These are phyloP conservation scores for Heliconius hortense DNA, from an alignment of 2,888 invertebrate genomes.

Conservation along the genomic window DNA sequence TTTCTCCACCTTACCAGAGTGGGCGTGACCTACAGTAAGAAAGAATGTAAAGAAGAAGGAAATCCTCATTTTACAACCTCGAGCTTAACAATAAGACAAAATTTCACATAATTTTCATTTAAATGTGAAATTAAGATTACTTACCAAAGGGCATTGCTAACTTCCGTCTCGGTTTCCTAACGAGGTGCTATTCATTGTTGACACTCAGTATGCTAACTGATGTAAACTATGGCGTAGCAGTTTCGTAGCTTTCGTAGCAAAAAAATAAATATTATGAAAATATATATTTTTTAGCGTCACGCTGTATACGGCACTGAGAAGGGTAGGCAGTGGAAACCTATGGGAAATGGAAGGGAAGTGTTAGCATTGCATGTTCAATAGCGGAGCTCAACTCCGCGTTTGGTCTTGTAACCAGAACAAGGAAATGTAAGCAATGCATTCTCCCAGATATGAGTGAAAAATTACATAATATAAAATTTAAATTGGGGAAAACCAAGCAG, in stretches of 20 bases:
- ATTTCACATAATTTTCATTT: slow-evolving; percentile 38
- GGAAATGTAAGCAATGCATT: background rate
- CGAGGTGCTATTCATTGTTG: slow-evolving; percentile 44
- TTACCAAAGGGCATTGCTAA: slow-evolving; percentile 40
- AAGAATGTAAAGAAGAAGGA: background rate
- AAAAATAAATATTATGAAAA: background rate
- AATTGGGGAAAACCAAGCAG: too few relatives aligned
- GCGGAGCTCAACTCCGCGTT: too few relatives aligned
- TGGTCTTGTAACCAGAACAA: too few relatives aligned
- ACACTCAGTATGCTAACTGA: slow-evolving; percentile 32
- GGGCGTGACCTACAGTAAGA: too few relatives aligned
- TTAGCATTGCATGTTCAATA: too few relatives aligned
- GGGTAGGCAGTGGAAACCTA: too few relatives aligned
- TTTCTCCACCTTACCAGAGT: too few relatives aligned
- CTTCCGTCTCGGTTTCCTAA: slow-evolving; percentile 43
- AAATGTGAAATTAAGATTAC: slow-evolving; percentile 44
- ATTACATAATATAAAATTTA: background rate
- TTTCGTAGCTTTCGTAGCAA: slow-evolving; percentile 14
- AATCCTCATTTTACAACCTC: background rate
- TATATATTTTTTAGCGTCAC: background rate
- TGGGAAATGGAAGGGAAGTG: too few relatives aligned
- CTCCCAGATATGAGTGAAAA: background rate
- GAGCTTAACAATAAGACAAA: background rate
- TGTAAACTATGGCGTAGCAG: slow-evolving; percentile 6
- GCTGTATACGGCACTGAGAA: too few relatives aligned